phyloP scores from a whole-genome alignment of 2,888 invertebrate species.

The Rhagium mordax region DNA sequence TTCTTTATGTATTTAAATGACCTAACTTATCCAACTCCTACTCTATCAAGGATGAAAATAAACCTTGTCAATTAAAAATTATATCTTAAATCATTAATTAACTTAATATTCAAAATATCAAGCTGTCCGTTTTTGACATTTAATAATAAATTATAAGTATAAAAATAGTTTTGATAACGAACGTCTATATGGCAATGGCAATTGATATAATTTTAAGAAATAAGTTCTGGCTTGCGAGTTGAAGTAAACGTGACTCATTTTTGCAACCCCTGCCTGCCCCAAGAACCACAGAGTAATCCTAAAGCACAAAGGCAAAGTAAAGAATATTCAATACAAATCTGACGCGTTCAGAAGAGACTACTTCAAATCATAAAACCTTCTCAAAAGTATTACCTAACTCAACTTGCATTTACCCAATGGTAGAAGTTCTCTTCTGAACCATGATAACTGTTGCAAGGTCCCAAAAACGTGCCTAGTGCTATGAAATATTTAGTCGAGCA shows the following conservation, averaged over 20 bases:
- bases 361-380: too few relatives aligned
- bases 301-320: too few relatives aligned
- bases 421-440: too few relatives aligned
- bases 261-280: not conserved
- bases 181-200: not conserved
- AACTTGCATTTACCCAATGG: too few relatives aligned
- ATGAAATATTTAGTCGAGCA: too few relatives aligned
- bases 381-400: too few relatives aligned
- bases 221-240: not conserved
- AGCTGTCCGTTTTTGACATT: conserved; percentile 28
- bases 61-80: conserved; percentile 29
- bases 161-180: conserved; percentile 23
- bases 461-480: too few relatives aligned
- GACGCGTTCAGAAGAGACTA: too few relatives aligned
- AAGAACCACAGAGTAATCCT: too few relatives aligned
- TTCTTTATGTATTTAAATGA: conserved; percentile 18
- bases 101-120: conserved; percentile 30
- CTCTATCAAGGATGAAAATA: conserved; percentile 32
- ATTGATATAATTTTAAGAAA: conserved; percentile 2
- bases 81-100: conserved; percentile 33
- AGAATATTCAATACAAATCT: too few relatives aligned
- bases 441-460: too few relatives aligned
- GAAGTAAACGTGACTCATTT: not conserved
- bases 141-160: conserved; percentile 23
- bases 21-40: conserved; percentile 13